Conservation (phyloP, 2,888 invertebrate species). For the Xylota segnis region DNA sequence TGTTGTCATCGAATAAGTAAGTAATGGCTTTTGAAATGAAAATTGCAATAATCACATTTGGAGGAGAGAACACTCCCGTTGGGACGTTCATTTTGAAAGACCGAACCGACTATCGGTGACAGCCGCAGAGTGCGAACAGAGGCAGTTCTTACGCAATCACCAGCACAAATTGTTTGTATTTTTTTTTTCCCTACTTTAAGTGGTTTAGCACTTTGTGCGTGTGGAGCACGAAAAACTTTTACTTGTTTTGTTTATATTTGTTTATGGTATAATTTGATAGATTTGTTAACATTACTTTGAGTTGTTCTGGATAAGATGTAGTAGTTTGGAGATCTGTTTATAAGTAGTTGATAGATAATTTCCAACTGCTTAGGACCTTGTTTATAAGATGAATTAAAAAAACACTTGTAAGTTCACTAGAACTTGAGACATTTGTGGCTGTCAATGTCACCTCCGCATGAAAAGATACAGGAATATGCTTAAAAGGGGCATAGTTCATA, state of each 20-base stretch:
- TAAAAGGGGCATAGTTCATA: too few species aligned
- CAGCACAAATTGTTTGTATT: constrained; percentile 23
- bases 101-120: constrained; percentile 5
- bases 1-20: constrained; percentile 41
- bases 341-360: background rate
- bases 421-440: background rate
- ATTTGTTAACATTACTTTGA: constrained; percentile 34
- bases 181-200: constrained; percentile 46
- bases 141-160: constrained; percentile 34
- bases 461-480: background rate
- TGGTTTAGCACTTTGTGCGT: constrained; percentile 46
- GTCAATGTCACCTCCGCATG: background rate
- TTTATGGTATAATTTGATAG: constrained; percentile 46
- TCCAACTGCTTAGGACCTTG: background rate
- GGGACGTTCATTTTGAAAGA: constrained; percentile 48
- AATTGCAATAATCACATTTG: constrained; percentile 65
- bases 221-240: constrained; percentile 6
- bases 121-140: constrained; percentile 38
- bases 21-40: constrained; percentile 65
- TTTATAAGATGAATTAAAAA: background rate
- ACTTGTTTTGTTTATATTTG: constrained; percentile 29
- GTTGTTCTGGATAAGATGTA: background rate
- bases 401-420: background rate
- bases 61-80: constrained; percentile 54
- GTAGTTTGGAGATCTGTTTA: background rate